Evolutionary conservation across 2,797 vertebrate species (phyloP).

Genomic region (Limosa lapponica): DNA sequence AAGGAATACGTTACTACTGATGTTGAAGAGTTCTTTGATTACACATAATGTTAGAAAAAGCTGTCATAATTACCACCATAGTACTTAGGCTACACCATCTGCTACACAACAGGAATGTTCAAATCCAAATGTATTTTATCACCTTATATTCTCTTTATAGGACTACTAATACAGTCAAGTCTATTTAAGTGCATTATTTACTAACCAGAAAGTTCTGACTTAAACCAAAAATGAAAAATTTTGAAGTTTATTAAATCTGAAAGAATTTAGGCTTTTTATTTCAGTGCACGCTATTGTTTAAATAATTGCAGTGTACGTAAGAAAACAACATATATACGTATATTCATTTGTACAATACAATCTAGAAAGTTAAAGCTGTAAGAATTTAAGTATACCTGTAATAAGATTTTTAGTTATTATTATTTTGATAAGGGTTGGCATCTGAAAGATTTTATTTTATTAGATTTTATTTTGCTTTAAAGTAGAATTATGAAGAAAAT

Average conservation of each 20-base stretch:
- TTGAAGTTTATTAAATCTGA: neutral
- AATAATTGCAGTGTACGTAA: neutral
- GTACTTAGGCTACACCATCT: constrained; percentile 45
- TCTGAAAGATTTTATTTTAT: too few species aligned
- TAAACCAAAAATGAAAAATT: neutral
- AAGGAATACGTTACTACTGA: constrained; percentile 42
- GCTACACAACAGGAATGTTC: constrained; percentile 44
- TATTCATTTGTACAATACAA: neutral
- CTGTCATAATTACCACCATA: constrained; percentile 50
- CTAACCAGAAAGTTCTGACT: neutral
- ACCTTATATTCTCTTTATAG: constrained; percentile 17
- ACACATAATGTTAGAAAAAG: constrained; percentile 56
- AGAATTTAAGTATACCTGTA: neutral
- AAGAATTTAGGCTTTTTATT: neutral
- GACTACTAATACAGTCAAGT: constrained; percentile 26
- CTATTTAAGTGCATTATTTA: neutral
- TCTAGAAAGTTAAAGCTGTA: neutral
- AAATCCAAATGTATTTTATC: constrained; percentile 22
- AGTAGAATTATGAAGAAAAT: neutral
- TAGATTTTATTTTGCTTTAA: neutral
- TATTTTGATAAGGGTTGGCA: neutral
- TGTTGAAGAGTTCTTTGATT: constrained; percentile 68
- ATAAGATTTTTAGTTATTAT: neutral
- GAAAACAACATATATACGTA: neutral
- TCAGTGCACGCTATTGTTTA: neutral